These are phyloP conservation scores for Rhineura floridana DNA, from an alignment of 2,113 vertebrate genomes.

Conservation along the genomic window DNA sequence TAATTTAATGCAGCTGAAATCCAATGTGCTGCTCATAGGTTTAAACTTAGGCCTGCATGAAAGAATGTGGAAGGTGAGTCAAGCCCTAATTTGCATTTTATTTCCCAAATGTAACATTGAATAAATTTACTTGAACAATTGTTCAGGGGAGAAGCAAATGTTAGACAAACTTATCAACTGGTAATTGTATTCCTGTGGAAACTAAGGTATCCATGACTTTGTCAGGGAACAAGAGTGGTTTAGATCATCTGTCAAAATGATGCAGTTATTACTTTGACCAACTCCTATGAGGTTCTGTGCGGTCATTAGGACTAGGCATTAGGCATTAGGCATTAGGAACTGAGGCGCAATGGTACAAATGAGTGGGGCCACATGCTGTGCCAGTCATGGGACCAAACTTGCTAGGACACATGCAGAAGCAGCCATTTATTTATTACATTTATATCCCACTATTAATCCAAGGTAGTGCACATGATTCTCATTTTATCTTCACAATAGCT, in stretches of 20 bases:
- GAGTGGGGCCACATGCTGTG: no score
- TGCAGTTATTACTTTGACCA: neutral
- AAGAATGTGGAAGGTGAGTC: neutral
- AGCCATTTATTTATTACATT: no score
- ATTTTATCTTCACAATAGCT: no score
- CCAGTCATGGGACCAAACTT: neutral
- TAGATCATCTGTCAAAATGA: neutral
- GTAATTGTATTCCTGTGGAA: neutral
- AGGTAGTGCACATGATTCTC: no score
- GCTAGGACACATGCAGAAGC: no score
- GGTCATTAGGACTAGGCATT: neutral
- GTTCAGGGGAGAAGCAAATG: neutral
- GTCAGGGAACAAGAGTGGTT: neutral
- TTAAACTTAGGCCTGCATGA: neutral
- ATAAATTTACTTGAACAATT: neutral
- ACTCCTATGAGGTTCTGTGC: neutral
- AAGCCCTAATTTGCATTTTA: neutral
- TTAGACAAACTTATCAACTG: neutral
- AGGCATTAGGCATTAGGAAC: neutral
- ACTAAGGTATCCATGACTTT: neutral
- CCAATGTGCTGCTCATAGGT: neutral
- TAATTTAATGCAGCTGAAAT: neutral
- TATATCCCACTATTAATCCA: no score
- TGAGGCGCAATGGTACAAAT: neutral
- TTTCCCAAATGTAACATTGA: neutral